Percentiles rank a stretch among this genome's conserved stretches.
Evolutionary conservation across 2,888 invertebrate genomes (phyloP).

Genomic region (Hartigia nigra): DNA sequence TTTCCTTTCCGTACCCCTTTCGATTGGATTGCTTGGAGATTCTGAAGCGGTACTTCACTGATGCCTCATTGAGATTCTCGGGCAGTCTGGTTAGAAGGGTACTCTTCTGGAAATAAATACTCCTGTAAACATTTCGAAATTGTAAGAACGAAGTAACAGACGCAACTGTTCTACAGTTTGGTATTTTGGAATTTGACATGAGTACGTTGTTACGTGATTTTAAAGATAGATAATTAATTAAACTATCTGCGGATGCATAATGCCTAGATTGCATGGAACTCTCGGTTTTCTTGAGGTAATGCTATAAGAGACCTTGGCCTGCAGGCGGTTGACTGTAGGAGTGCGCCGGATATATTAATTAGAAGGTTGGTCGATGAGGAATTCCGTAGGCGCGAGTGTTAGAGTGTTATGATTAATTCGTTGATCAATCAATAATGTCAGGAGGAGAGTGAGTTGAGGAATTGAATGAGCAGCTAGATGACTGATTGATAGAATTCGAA

Average conservation of each 20-base stretch:
- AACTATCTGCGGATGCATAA: background rate
- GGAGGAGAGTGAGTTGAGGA: background rate
- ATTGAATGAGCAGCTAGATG: background rate
- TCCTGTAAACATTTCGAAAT: background rate
- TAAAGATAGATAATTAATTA: background rate
- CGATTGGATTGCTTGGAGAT: constrained; percentile 3
- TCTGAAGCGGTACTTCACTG: constrained; percentile 7
- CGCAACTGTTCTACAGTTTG: background rate
- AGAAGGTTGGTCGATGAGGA: constrained; percentile 35
- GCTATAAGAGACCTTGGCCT: background rate
- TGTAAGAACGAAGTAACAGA: background rate
- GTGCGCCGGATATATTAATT: constrained; percentile 28
- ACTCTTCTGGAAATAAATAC: background rate
- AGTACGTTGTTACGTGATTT: too few relatives aligned
- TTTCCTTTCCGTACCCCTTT: background rate
- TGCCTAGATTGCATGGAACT: background rate
- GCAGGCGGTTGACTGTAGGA: background rate
- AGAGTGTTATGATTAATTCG: constrained; percentile 33
- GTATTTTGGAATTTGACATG: background rate
- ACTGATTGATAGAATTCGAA: background rate
- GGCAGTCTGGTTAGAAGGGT: background rate
- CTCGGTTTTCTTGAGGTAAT: background rate
- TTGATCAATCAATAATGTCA: constrained; percentile 8
- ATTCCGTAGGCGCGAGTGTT: constrained; percentile 35
- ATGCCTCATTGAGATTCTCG: constrained; percentile 27